Evolutionary conservation across 2,113 vertebrate species (phyloP).

Genomic region (Hippopotamus amphibius): DNA sequence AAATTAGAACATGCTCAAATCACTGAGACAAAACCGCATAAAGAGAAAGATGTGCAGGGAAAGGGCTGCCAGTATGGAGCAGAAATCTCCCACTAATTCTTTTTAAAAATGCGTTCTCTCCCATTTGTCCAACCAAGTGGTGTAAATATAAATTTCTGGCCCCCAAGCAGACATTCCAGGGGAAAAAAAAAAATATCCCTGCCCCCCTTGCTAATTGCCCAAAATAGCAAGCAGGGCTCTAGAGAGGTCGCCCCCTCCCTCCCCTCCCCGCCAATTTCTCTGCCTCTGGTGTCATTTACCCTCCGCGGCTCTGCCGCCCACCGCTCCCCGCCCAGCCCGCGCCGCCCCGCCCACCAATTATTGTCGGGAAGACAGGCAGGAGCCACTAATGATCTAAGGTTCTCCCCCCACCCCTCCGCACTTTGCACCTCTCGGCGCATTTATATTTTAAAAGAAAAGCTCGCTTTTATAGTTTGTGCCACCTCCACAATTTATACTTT

Average conservation of each 20-base stretch:
- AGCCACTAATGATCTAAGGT: neutral
- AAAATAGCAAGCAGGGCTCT: neutral
- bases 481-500: conserved; percentile 80
- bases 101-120: neutral
- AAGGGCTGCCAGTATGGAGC: conserved; percentile 81
- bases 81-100: conserved; percentile 84
- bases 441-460: conserved; percentile 84
- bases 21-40: conserved; percentile 89
- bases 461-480: conserved; percentile 49
- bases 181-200: neutral
- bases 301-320: neutral
- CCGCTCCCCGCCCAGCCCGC: neutral
- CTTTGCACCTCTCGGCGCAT: conserved; percentile 76
- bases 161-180: conserved; percentile 46
- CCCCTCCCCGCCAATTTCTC: neutral
- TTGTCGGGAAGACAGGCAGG: conserved; percentile 77
- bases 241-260: neutral
- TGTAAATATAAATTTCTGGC: conserved; percentile 56
- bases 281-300: neutral
- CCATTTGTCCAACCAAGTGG: neutral
- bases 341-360: conserved; percentile 62
- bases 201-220: conserved; percentile 6
- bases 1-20: conserved; percentile 92
- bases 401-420: neutral
- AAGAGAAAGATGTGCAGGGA: conserved; percentile 85